Base-by-base conservation (phyloP, 2,888 invertebrate genomes). In the Catocala fraxini region DNA sequence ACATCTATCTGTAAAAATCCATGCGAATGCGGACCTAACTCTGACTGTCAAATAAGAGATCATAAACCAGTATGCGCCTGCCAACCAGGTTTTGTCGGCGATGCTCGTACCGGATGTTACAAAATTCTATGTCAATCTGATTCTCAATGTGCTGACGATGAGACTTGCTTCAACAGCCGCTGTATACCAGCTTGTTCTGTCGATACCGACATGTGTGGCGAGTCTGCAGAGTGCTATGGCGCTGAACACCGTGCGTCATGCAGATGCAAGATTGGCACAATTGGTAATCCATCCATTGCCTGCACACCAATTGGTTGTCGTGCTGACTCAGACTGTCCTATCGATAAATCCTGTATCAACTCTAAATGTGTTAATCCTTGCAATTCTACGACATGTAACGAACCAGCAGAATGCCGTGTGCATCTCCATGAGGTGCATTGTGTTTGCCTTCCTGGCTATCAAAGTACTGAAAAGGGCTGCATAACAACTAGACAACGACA, bases 21-120 rank as follows among this genome's bases (percentile, higher is more conserved):
- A 5, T 98, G 98, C 84, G 96, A 96, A 68, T 98, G 98, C 83
- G 98, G 98, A 46, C 95, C 96, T 0, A 97, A 98, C 82, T 97
- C 98, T 0, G 96, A 97, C 73, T 98, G 98, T 84, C 95, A 96
- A 80, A 97, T 98, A 68, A 96, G 96, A 87, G 96, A 97, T 81
- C 98, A 98, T 82, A 97, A 97, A 85, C 98, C 98, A 0, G 96
- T 98, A 0, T 98, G 98, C 81, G 97, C 97, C 0, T 98, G 98
- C 86, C 95, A 95, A 65, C 96, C 96, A 79, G 98, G 98, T 51
- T 98, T 96, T 77, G 96, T 97, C 68, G 98, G 98, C 57, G 97
- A 98, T 85, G 97, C 98, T 35, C 96, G 97, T 80, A 95, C 97
- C 9, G 97, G 97, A 77, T 98, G 98, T 85, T 95, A 95, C 47